Conservation (phyloP, 2,888 invertebrate genomes). For the Dynastes tityus region DNA sequence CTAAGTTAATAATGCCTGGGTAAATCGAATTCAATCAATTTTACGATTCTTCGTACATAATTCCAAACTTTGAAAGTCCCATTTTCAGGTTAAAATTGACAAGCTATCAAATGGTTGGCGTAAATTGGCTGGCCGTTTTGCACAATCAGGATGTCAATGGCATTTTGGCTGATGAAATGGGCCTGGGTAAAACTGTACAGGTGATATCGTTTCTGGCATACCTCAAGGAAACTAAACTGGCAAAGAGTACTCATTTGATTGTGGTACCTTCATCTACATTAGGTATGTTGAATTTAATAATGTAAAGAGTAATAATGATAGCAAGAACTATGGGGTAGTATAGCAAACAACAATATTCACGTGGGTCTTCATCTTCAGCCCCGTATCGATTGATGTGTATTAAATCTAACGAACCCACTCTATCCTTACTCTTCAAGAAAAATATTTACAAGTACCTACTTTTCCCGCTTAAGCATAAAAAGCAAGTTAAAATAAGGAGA, state of each 20-base stretch:
- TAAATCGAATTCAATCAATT: conserved; percentile 64
- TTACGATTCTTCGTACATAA: neutral
- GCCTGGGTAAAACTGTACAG: conserved; percentile 94
- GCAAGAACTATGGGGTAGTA: too few relatives aligned
- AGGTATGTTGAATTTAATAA: conserved; percentile 72
- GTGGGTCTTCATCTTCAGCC: too few relatives aligned
- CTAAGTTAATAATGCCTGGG: conserved; percentile 78
- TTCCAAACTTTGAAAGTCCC: neutral
- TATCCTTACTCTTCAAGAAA: too few relatives aligned
- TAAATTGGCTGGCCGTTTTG: conserved; percentile 94
- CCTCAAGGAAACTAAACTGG: conserved; percentile 84
- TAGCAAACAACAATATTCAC: too few relatives aligned
- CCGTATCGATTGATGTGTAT: too few relatives aligned
- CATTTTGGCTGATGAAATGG: conserved; percentile 98
- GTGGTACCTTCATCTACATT: conserved; percentile 98
- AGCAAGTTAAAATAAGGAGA: too few relatives aligned
- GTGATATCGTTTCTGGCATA: conserved; percentile 94
- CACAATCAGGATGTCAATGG: conserved; percentile 93
- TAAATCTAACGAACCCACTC: too few relatives aligned
- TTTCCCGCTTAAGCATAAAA: too few relatives aligned
- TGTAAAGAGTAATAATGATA: neutral
- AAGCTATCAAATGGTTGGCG: conserved; percentile 89
- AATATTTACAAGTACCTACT: too few relatives aligned
- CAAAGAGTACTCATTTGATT: conserved; percentile 88
- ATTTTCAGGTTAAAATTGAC: conserved; percentile 81